Percentiles rank a stretch among this genome's conserved stretches.
phyloP scores from a whole-genome alignment of 1,140 invertebrate species.

The Acromyrmex heyeri region DNA sequence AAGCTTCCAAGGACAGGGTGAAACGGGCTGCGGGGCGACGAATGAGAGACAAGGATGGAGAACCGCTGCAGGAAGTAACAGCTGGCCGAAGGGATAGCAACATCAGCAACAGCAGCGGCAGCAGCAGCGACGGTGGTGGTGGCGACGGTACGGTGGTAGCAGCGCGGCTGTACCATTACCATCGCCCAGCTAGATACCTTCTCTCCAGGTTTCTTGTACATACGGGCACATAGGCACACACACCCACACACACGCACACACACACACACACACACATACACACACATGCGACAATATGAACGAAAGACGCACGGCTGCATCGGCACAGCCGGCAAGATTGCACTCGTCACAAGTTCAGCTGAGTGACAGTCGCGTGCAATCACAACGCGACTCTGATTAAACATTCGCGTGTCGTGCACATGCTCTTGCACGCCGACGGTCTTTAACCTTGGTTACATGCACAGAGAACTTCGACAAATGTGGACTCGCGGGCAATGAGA shows the following conservation, averaged over 20 bases:
- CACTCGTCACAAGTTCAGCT: constrained; percentile 10
- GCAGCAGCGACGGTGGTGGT: constrained; percentile 37
- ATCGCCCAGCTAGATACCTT: constrained; percentile 74
- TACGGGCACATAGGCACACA: background rate
- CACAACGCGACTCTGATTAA: constrained; percentile 57
- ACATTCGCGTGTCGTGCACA: constrained; percentile 54
- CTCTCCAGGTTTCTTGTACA: constrained; percentile 68
- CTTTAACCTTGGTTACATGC: constrained; percentile 40
- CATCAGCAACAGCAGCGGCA: constrained; percentile 73
- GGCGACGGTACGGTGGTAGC: background rate
- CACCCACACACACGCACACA: background rate
- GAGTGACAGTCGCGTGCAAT: constrained; percentile 58
- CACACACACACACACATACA: no score
- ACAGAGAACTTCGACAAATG: background rate
- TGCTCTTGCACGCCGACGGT: constrained; percentile 46
- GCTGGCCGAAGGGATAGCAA: constrained; percentile 80
- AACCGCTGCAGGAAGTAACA: constrained; percentile 82
- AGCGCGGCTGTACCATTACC: constrained; percentile 76
- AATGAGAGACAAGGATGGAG: constrained; percentile 48
- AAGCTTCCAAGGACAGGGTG: constrained; percentile 18
- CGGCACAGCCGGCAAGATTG: constrained; percentile 44
- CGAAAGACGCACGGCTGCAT: constrained; percentile 45
- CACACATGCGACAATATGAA: background rate
- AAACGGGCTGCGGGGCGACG: background rate
- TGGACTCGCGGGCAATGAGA: background rate